Conservation (phyloP, 2,113 vertebrate species). For the Cathartes aura region DNA sequence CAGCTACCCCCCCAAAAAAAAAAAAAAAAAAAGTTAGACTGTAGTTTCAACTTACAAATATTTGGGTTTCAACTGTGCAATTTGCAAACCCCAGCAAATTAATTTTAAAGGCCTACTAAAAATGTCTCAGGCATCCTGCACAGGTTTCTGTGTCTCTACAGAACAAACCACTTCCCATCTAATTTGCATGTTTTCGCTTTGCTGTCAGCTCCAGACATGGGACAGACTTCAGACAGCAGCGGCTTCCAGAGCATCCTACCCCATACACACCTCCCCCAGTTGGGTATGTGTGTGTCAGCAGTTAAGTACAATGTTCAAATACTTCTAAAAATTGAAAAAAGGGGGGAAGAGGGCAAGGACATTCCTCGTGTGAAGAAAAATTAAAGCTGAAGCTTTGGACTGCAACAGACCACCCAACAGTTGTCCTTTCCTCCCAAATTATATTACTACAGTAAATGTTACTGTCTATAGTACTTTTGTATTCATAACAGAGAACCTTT, state of each 20-base stretch:
- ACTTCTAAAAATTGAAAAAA: neutral
- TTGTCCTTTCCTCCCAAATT: neutral
- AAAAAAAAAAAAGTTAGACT: neutral
- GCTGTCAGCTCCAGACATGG: neutral
- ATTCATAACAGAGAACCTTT: neutral
- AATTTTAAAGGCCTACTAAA: neutral
- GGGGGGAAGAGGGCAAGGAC: neutral
- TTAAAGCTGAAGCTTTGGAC: neutral
- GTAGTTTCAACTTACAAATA: neutral
- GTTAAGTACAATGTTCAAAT: neutral
- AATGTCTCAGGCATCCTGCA: neutral
- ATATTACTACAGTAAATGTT: neutral
- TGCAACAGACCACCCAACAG: neutral
- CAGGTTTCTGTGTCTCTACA: neutral
- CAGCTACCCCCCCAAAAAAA: conserved; percentile 44
- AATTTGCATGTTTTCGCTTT: neutral
- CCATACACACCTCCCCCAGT: neutral
- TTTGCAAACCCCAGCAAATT: neutral
- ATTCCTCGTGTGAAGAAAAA: neutral
- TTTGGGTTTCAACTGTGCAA: neutral
- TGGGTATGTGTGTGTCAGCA: neutral
- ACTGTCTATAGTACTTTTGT: neutral
- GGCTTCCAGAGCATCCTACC: neutral
- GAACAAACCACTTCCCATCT: neutral
- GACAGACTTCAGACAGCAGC: neutral